Evolutionary conservation across 2,113 vertebrate genomes (phyloP), one percentile per base, ranked within the genome.

Genomic region (Phalacrocorax aristotelis): DNA sequence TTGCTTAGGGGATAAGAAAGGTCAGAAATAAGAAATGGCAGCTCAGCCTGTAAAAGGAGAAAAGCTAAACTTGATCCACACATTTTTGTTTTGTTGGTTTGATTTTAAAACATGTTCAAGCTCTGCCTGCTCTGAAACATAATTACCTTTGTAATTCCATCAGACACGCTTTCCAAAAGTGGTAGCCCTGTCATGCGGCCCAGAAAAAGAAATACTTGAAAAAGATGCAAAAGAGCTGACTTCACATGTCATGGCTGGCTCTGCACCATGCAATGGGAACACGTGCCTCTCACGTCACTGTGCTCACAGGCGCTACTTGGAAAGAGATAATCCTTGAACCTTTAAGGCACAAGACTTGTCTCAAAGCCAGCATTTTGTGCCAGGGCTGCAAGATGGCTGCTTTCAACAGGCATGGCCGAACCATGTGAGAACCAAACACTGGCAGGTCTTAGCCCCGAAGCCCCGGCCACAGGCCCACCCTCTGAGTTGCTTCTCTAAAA

Each of bases 171-270:
- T 93, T 68, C 57, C 44, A 42, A 32, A 87, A 79, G 36, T 0
- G 0, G 48, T 2, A 81, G n/a, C n/a, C 15, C 26, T 48, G 25
- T n/a, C 32, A 27, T 1, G 4, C 0, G 1, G 81, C 18, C 40
- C 74, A 87, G 42, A 17, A 27, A 80, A 54, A 55, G 7, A 36
- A 40, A 15, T 2, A 42, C 11, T 27, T 62, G 72, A 76, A 46
- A 88, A 92, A 51, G 25, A 81, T 2, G 25, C 60, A 68, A 66
- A 87, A 30, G 1, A 80, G 70, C 36, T 51, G 61, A 30, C 11
- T 74, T 25, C 13, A 1, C 32, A 10, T 2, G 21, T 25, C 8
- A 1, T 7, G 13, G 38, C 82, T 85, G 26, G 51, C 62, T 52
- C 36, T n/a, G 40, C 4, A 3, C 1, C 2, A 64, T 0, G 2